These are phyloP conservation scores for Cheilosia soror DNA, from an alignment of 2,888 invertebrate species.

Conservation along the genomic window DNA sequence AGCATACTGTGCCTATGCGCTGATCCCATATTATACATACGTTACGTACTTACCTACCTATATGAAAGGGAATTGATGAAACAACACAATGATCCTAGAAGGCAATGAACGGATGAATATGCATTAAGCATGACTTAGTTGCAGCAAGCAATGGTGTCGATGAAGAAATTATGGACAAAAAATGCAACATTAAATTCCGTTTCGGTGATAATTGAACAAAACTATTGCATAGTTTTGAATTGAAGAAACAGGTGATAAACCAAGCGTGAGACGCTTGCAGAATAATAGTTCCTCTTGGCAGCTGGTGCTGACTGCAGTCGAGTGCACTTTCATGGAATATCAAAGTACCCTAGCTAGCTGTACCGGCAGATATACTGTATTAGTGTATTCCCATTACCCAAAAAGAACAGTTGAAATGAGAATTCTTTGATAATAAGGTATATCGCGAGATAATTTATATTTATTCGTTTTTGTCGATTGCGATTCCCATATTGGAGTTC, in stretches of 20 bases:
- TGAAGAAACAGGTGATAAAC: slow-evolving; percentile 55
- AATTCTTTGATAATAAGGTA: too few species aligned
- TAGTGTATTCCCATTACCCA: too few species aligned
- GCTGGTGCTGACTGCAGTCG: not conserved
- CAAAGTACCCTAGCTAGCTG: too few species aligned
- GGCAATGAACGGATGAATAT: slow-evolving; percentile 24
- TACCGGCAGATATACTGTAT: too few species aligned
- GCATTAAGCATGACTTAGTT: slow-evolving; percentile 36
- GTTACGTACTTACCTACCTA: not conserved
- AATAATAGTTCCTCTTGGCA: slow-evolving; percentile 17
- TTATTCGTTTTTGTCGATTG: too few species aligned
- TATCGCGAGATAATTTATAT: too few species aligned
- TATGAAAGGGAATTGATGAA: not conserved
- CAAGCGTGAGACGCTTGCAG: slow-evolving; percentile 55
- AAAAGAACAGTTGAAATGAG: too few species aligned
- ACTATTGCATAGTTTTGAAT: slow-evolving; percentile 62
- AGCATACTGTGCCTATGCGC: slow-evolving; percentile 29
- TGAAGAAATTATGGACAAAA: slow-evolving; percentile 61
- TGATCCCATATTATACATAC: slow-evolving; percentile 33
- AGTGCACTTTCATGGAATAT: not conserved
- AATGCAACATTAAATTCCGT: slow-evolving; percentile 55
- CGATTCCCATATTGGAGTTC: too few species aligned
- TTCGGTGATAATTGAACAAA: slow-evolving; percentile 74
- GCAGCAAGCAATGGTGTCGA: slow-evolving; percentile 42
- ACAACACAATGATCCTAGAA: slow-evolving; percentile 27